These are phyloP conservation scores for Nemopilema nomurai DNA, from an alignment of 30 jellyfish, hydroid and myxozoan species.

Conservation along the genomic window DNA sequence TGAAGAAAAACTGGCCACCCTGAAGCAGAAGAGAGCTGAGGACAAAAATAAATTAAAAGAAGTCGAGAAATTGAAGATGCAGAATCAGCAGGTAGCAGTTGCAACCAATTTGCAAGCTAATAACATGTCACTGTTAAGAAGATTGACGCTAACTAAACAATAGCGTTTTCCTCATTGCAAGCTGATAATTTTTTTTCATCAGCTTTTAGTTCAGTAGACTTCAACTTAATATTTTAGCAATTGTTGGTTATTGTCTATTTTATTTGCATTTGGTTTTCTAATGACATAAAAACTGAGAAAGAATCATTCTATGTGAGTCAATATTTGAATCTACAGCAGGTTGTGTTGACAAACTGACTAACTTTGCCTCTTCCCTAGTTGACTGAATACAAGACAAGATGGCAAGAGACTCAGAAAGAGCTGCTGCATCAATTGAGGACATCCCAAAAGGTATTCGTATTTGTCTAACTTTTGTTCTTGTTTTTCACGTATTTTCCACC, in stretches of 20 bases:
- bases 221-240: no score
- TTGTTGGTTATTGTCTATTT: no score
- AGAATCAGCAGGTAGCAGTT: constrained; percentile 90
- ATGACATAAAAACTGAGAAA: background rate
- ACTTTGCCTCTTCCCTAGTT: constrained; percentile 39
- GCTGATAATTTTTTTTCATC: no score
- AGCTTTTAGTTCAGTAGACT: no score
- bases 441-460: constrained; percentile 68
- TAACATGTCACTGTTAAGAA: no score
- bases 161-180: no score
- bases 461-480: background rate
- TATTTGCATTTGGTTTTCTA: background rate
- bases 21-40: constrained; percentile 89
- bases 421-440: constrained; percentile 76
- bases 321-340: constrained; percentile 35
- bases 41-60: constrained; percentile 85
- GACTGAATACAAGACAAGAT: constrained; percentile 87
- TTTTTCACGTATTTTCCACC: no score
- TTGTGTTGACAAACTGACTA: background rate
- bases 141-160: no score
- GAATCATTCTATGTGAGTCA: background rate
- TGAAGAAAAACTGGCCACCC: constrained; percentile 85
- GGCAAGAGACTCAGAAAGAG: constrained; percentile 92
- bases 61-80: constrained; percentile 83
- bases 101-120: no score